Evolutionary conservation across 2,113 vertebrate genomes (phyloP).

Genomic region (Lepisosteus oculatus): DNA sequence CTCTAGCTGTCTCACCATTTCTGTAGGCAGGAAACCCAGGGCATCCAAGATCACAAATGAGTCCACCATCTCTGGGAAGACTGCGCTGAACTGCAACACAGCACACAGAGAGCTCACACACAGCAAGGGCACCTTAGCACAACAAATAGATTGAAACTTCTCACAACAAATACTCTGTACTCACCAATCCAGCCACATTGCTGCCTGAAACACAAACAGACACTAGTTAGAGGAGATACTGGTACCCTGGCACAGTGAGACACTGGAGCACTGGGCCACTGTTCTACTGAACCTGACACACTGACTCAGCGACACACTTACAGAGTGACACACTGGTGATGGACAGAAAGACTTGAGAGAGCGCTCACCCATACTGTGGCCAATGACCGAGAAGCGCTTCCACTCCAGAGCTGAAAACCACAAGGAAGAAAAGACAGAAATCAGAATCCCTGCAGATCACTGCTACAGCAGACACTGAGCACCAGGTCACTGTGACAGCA

Average conservation of each 20-base stretch:
- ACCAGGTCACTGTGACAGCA: background rate
- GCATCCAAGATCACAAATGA: constrained; percentile 77
- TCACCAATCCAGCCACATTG: constrained; percentile 72
- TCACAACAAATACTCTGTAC: constrained; percentile 26
- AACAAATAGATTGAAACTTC: background rate
- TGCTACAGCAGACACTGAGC: background rate
- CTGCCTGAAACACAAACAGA: constrained; percentile 64
- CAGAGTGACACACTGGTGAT: too few relatives aligned
- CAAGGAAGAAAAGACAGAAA: constrained; percentile 53
- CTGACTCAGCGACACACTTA: too few relatives aligned
- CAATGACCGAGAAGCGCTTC: constrained; percentile 79
- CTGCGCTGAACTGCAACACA: constrained; percentile 68
- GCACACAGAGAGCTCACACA: background rate
- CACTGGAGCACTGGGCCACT: too few relatives aligned
- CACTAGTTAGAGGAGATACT: too few relatives aligned
- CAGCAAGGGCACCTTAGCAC: background rate
- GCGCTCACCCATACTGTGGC: constrained; percentile 90
- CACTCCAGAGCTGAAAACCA: constrained; percentile 77
- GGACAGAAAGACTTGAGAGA: background rate
- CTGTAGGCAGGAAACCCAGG: constrained; percentile 62
- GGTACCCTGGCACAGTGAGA: too few relatives aligned
- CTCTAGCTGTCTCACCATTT: constrained; percentile 40
- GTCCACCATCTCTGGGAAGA: constrained; percentile 88
- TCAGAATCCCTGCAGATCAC: background rate
- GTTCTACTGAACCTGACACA: too few relatives aligned